Percentiles rank a stretch among this genome's conserved stretches.
These are phyloP conservation scores for Spisula solida DNA, from an alignment of 2,888 invertebrate species.

Conservation along the genomic window DNA sequence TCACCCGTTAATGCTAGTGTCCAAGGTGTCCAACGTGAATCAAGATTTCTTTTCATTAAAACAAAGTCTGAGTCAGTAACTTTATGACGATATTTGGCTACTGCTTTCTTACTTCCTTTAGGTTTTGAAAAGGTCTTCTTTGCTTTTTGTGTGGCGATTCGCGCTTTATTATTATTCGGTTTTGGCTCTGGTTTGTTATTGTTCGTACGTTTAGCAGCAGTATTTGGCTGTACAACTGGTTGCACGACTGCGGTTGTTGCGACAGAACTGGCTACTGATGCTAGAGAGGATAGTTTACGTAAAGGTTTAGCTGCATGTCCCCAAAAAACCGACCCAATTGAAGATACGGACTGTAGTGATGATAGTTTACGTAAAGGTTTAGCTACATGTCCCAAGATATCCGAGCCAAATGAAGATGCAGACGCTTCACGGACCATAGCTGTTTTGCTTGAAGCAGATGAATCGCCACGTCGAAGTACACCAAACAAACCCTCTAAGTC, in stretches of 20 bases:
- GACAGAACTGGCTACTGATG: not conserved
- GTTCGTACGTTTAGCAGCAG: not conserved
- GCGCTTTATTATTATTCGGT: not conserved
- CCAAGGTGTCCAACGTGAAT: conserved; percentile 77
- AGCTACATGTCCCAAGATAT: not conserved
- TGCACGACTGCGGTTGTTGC: conserved; percentile 20
- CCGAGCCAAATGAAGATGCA: not conserved
- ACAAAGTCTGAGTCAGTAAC: conserved; percentile 74
- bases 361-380: conserved; percentile 24
- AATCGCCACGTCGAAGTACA: conserved; percentile 71
- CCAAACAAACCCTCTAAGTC: conserved; percentile 81
- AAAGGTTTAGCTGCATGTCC: not conserved
- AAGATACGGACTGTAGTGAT: not conserved
- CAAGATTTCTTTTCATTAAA: conserved; percentile 62
- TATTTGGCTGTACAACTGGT: not conserved
- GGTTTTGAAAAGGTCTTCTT: not conserved
- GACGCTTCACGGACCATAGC: not conserved
- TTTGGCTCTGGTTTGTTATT: not conserved
- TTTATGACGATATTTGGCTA: conserved; percentile 67
- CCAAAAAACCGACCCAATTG: not conserved
- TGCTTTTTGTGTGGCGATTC: not conserved
- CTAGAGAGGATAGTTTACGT: conserved; percentile 12
- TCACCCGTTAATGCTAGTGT: conserved; percentile 63
- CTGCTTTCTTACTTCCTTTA: not conserved
- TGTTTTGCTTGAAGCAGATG: conserved; percentile 52